A percentile compares a stretch with the other conserved stretches of the same genome.
phyloP scores from a whole-genome alignment of 2,797 vertebrate genomes.

The Pseudopleuronectes americanus region DNA sequence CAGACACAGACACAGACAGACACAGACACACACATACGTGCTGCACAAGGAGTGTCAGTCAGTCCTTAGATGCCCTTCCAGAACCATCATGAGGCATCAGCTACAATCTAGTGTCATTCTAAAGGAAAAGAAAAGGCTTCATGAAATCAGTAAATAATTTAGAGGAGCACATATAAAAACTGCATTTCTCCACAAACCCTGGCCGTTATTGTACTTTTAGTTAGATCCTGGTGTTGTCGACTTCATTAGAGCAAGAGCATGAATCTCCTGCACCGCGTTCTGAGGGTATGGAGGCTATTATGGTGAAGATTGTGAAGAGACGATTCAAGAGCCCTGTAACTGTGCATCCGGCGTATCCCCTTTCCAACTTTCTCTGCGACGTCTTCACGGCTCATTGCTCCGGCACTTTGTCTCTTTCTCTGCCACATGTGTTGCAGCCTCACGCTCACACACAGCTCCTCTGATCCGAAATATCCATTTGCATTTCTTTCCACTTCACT shows the following conservation, averaged over 20 bases:
- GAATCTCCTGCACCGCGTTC: slow-evolving; percentile 27
- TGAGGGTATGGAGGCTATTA: slow-evolving; percentile 44
- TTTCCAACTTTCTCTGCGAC: slow-evolving; percentile 39
- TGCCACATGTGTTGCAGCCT: slow-evolving; percentile 1
- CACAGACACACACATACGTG: too few relatives aligned
- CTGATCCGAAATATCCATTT: slow-evolving; percentile 65
- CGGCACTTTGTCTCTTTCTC: slow-evolving; percentile 16
- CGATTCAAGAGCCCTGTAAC: slow-evolving; percentile 41
- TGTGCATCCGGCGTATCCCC: slow-evolving; percentile 51
- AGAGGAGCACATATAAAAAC: slow-evolving; percentile 23
- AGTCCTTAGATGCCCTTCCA: slow-evolving; percentile 24
- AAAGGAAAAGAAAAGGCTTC: neutral
- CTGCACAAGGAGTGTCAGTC: neutral
- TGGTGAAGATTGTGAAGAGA: slow-evolving; percentile 46
- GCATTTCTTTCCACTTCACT: slow-evolving; percentile 54
- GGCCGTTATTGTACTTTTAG: slow-evolving; percentile 12
- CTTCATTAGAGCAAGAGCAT: slow-evolving; percentile 39
- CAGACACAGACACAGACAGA: neutral
- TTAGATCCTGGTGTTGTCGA: slow-evolving; percentile 17
- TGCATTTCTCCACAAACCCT: slow-evolving; percentile 16
- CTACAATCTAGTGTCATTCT: slow-evolving; percentile 2
- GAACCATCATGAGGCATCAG: slow-evolving; percentile 13
- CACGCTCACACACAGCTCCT: slow-evolving; percentile 19
- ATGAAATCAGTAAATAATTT: slow-evolving; percentile 42
- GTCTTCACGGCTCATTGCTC: slow-evolving; percentile 58